Evolutionary conservation across 92 coral and sea anemone species (phyloP).

Genomic region (Porites cylindrica): DNA sequence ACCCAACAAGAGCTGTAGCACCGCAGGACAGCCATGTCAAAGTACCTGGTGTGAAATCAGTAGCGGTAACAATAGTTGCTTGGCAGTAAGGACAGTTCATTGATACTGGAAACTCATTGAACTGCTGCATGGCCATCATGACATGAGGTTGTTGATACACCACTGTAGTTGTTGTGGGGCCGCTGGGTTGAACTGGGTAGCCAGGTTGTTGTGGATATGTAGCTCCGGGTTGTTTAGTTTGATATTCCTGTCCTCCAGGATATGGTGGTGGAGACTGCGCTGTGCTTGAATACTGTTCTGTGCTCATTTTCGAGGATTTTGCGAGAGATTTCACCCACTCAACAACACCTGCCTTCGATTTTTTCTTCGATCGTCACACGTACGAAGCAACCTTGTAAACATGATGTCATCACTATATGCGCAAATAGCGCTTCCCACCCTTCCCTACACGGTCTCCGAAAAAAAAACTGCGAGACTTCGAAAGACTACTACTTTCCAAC

Average conservation of each 20-base stretch:
- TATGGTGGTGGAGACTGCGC: conserved; percentile 49
- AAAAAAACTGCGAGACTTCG: too few species aligned
- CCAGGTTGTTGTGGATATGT: conserved; percentile 28
- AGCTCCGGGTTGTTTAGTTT: conserved; percentile 41
- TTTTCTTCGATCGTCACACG: background rate
- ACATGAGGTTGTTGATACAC: conserved; percentile 63
- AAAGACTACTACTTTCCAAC: too few species aligned
- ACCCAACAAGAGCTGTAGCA: conserved; percentile 32
- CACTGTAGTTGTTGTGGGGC: conserved; percentile 41
- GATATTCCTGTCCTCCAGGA: conserved; percentile 56
- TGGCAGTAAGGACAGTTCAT: conserved; percentile 86
- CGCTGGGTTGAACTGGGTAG: conserved; percentile 34
- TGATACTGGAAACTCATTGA: conserved; percentile 67
- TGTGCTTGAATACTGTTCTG: background rate
- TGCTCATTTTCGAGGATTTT: background rate
- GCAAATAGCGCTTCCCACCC: background rate
- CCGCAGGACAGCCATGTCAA: conserved; percentile 81
- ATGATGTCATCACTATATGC: background rate
- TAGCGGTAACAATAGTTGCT: conserved; percentile 73
- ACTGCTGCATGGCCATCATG: conserved; percentile 29
- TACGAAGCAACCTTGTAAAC: background rate
- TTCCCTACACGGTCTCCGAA: too few species aligned
- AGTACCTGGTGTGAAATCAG: conserved; percentile 69
- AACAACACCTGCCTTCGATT: background rate
- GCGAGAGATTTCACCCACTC: background rate